phyloP scores from a whole-genome alignment of 2,888 invertebrate species.

The Phaedon cochleariae region DNA sequence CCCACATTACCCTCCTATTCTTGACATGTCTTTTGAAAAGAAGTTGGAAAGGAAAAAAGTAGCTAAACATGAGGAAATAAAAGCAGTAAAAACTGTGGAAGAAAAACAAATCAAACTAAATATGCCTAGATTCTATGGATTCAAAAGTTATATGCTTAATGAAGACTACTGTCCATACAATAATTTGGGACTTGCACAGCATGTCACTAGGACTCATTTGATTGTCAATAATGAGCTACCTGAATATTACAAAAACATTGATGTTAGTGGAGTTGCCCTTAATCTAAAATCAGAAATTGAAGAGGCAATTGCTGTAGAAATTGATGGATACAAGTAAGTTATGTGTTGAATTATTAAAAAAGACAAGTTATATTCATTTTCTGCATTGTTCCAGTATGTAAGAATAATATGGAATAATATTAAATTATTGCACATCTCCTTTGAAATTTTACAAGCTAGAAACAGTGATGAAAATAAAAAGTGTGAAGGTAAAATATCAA shows the following conservation, averaged over 20 bases:
- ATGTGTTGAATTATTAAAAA: not conserved
- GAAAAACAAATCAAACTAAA: conserved; percentile 86
- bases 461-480: too few species aligned
- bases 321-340: conserved; percentile 66
- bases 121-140: conserved; percentile 85
- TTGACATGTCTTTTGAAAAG: conserved; percentile 67
- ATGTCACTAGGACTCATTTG: conserved; percentile 81
- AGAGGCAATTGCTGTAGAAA: conserved; percentile 72
- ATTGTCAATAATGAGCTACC: conserved; percentile 70
- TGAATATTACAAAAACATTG: conserved; percentile 63
- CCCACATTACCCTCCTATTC: conserved; percentile 70
- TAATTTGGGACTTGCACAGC: conserved; percentile 74
- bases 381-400: too few species aligned
- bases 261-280: conserved; percentile 61
- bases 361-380: too few species aligned
- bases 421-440: too few species aligned
- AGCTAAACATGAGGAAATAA: conserved; percentile 68
- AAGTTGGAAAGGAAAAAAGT: conserved; percentile 61
- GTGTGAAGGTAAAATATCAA: too few species aligned
- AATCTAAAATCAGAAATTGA: conserved; percentile 68
- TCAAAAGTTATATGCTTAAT: conserved; percentile 69
- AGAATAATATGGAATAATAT: too few species aligned
- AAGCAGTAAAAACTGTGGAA: conserved; percentile 76
- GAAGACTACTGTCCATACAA: conserved; percentile 74
- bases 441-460: too few species aligned